Evolutionary conservation across 2,797 vertebrate genomes (phyloP).

Genomic region (Bradypodion pumilum): DNA sequence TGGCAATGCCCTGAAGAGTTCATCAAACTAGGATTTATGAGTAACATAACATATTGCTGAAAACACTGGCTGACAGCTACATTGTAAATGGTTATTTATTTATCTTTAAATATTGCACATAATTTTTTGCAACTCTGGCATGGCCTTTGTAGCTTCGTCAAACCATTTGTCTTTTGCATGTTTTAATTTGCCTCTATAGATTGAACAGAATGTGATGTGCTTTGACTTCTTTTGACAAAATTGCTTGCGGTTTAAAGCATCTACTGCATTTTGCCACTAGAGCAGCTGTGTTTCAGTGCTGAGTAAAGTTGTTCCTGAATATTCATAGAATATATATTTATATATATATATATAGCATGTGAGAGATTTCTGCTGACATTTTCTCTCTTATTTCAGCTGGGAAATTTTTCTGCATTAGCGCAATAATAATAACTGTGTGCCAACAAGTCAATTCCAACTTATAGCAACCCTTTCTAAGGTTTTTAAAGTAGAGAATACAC

Average conservation of each 20-base stretch:
- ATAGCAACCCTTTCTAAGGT: too few relatives aligned
- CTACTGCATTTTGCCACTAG: neutral
- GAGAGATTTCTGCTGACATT: neutral
- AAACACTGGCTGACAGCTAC: neutral
- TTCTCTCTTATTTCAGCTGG: neutral
- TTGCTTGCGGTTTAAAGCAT: slow-evolving; percentile 31
- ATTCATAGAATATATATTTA: neutral
- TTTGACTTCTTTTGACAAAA: slow-evolving; percentile 38
- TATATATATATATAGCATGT: neutral
- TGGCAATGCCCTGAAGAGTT: neutral
- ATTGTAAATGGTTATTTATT: neutral
- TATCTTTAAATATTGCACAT: neutral
- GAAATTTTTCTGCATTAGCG: too few relatives aligned
- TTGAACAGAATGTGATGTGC: slow-evolving; percentile 34
- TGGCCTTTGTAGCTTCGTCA: slow-evolving; percentile 11
- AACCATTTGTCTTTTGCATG: neutral
- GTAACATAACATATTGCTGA: neutral
- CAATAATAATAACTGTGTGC: neutral
- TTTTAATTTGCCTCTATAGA: slow-evolving; percentile 28
- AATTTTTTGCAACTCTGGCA: slow-evolving; percentile 8
- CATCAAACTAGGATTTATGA: neutral
- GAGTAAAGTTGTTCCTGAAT: neutral
- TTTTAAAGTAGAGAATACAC: too few relatives aligned
- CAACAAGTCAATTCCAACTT: too few relatives aligned
- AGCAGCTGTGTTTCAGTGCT: slow-evolving; percentile 1